Evolutionary conservation across 2,797 vertebrate genomes (phyloP).

Genomic region (Capromys pilorides): DNA sequence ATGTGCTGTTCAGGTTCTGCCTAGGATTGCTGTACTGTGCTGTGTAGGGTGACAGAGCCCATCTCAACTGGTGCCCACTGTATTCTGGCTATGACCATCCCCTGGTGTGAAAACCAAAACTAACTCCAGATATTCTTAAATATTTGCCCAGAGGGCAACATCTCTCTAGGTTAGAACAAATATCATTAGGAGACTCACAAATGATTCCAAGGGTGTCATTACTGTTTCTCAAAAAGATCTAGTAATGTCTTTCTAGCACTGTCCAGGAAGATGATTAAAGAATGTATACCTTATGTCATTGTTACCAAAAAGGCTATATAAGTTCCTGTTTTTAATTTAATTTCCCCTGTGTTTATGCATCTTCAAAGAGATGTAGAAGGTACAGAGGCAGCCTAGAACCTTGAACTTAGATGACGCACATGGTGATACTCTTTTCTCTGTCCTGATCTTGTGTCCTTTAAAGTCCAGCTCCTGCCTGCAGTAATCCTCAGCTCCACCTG

Average conservation of each 20-base stretch:
- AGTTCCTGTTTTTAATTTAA: neutral
- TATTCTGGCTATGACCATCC: neutral
- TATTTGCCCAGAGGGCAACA: neutral
- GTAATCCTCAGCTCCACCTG: neutral
- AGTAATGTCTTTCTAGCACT: neutral
- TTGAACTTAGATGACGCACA: neutral
- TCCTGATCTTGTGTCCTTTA: neutral
- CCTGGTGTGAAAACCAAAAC: neutral
- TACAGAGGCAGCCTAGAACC: rapidly evolving
- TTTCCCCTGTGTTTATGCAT: neutral
- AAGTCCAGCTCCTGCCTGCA: neutral
- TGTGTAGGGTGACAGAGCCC: neutral
- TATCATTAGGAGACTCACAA: neutral
- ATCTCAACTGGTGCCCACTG: neutral
- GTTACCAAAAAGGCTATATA: neutral
- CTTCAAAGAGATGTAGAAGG: neutral
- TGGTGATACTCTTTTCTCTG: neutral
- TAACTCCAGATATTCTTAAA: neutral
- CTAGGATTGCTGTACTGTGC: neutral
- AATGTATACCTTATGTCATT: neutral
- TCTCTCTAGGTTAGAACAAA: neutral
- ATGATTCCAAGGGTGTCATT: neutral
- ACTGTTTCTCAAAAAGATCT: slow-evolving; percentile 22
- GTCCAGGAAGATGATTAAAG: neutral
- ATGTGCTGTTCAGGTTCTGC: neutral